Conservation (phyloP, 2,888 invertebrate species). For the Suillia variegata region DNA sequence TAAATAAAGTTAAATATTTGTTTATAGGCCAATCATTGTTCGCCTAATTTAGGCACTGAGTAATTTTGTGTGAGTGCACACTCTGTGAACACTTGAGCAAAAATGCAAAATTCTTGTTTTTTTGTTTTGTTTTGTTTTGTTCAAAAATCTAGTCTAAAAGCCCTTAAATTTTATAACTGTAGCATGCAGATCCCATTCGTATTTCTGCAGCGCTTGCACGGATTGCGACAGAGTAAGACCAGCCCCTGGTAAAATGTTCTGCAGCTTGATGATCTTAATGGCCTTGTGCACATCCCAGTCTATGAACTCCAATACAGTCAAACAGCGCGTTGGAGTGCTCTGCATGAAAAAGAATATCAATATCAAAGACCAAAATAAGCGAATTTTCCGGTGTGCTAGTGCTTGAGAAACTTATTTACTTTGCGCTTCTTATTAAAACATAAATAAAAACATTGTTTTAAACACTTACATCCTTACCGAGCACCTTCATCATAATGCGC, state of each 20-base stretch:
- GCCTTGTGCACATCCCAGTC: slow-evolving; percentile 90
- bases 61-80: too few species aligned
- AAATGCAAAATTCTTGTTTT: too few species aligned
- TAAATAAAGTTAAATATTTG: too few species aligned
- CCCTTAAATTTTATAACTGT: slow-evolving; percentile 53
- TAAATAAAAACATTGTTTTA: neutral
- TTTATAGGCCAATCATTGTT: too few species aligned
- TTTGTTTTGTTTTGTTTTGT: too few species aligned
- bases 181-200: slow-evolving; percentile 60
- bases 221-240: slow-evolving; percentile 52
- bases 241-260: slow-evolving; percentile 52
- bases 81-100: too few species aligned
- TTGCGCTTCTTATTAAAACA: neutral
- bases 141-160: too few species aligned
- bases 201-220: slow-evolving; percentile 53
- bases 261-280: slow-evolving; percentile 69
- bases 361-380: neutral
- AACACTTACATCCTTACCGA: slow-evolving; percentile 71
- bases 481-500: slow-evolving; percentile 86
- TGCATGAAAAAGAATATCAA: slow-evolving; percentile 42
- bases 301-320: slow-evolving; percentile 79
- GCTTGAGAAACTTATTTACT: neutral
- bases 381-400: too few species aligned
- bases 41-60: too few species aligned
- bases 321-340: slow-evolving; percentile 76